Evolutionary conservation across 1,140 invertebrate species (phyloP).

Genomic region (Rhynchophorus ferrugineus): DNA sequence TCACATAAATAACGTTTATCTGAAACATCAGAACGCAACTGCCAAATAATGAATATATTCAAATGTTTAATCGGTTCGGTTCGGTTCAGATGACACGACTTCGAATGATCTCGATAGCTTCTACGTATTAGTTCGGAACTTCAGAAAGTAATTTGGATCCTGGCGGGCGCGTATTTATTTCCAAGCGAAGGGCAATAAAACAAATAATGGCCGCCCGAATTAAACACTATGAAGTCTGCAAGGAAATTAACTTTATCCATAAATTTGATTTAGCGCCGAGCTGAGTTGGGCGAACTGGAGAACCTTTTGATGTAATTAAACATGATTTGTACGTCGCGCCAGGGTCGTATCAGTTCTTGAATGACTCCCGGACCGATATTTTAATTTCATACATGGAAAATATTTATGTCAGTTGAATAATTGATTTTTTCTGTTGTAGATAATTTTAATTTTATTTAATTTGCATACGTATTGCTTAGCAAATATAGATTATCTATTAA

Average conservation of each 20-base stretch:
- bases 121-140: conserved; percentile 9
- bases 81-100: no score
- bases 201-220: conserved; percentile 39
- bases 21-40: no score
- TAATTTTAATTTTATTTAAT: no score
- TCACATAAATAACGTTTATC: no score
- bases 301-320: conserved; percentile 42
- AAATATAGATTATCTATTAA: no score
- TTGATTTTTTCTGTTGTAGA: no score
- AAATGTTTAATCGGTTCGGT: background rate
- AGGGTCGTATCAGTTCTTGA: conserved; percentile 5
- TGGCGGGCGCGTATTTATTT: conserved; percentile 11
- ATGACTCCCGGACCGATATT: background rate
- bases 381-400: no score
- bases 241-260: conserved; percentile 43
- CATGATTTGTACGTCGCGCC: conserved; percentile 38
- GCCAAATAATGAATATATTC: no score
- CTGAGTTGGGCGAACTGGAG: conserved; percentile 35
- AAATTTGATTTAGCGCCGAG: conserved; percentile 43
- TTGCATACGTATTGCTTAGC: no score
- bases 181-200: conserved; percentile 33
- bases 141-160: conserved; percentile 12
- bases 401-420: no score
- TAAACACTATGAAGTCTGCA: conserved; percentile 41
- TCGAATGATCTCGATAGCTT: background rate